phyloP scores from a whole-genome alignment of 2,888 invertebrate species.

The Hedychridium roseum region DNA sequence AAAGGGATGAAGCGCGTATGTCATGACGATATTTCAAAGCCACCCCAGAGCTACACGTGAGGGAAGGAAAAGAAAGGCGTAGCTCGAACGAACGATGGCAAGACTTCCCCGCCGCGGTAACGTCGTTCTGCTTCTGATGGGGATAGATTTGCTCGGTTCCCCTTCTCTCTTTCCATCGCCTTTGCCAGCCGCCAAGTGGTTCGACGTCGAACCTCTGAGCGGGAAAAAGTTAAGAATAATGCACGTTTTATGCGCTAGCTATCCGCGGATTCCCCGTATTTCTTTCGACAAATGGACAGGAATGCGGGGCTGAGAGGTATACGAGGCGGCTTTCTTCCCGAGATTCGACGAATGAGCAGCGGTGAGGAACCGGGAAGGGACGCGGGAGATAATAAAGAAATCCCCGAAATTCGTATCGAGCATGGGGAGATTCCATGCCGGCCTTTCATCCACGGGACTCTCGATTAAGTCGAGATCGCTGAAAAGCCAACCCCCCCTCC shows the following conservation, averaged over 20 bases:
- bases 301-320: too few species aligned
- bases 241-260: conserved; percentile 37
- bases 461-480: conserved; percentile 16
- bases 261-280: conserved; percentile 25
- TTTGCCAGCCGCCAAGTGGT: conserved; percentile 18
- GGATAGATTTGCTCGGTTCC: conserved; percentile 41
- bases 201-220: conserved; percentile 16
- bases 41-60: too few species aligned
- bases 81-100: not conserved
- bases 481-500: conserved; percentile 2
- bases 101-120: conserved; percentile 15
- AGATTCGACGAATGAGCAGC: too few species aligned
- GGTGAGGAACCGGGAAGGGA: too few species aligned
- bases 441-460: conserved; percentile 2
- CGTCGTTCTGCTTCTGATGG: conserved; percentile 41
- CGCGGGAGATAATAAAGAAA: conserved; percentile 4
- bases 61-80: not conserved
- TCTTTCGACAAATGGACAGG: conserved; percentile 39
- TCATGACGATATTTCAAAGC: too few species aligned
- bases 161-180: too few species aligned
- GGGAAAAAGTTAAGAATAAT: conserved; percentile 43
- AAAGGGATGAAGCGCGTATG: too few species aligned
- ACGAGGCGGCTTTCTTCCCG: too few species aligned
- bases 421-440: not conserved
- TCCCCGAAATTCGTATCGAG: conserved; percentile 11